A percentile compares a stretch with the other conserved stretches of the same genome.
These are phyloP conservation scores for Trichacis sp. DNA, from an alignment of 2,888 invertebrate genomes.

Conservation along the genomic window DNA sequence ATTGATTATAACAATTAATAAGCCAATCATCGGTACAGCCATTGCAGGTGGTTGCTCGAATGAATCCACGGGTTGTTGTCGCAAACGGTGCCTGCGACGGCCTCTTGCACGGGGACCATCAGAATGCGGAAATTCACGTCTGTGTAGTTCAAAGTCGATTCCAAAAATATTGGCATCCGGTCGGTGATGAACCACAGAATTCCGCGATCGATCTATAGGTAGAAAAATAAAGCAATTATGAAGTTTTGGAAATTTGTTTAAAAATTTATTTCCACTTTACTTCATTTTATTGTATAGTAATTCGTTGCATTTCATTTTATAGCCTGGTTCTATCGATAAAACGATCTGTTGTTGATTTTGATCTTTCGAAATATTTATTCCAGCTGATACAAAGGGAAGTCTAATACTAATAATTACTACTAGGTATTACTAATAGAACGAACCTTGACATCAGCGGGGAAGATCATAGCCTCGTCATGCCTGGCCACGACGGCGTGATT, in stretches of 20 bases:
- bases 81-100: conserved; percentile 81
- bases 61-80: conserved; percentile 68
- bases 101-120: conserved; percentile 76
- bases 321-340: no score
- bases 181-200: conserved; percentile 85
- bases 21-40: conserved; percentile 55
- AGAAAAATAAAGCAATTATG: no score
- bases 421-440: conserved; percentile 39
- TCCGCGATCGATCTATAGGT: conserved; percentile 76
- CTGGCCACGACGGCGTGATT: conserved; percentile 80
- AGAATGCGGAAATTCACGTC: conserved; percentile 85
- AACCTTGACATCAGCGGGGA: conserved; percentile 85
- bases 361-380: not conserved
- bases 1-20: not conserved
- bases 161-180: conserved; percentile 83
- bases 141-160: conserved; percentile 77
- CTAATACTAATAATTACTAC: no score
- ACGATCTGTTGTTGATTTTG: not conserved
- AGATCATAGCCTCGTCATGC: conserved; percentile 81
- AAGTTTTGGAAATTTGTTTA: no score
- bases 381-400: not conserved
- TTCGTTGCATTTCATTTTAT: no score
- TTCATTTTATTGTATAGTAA: no score
- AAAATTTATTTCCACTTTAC: no score
- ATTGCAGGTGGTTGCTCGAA: conserved; percentile 54